Evolutionary conservation across 2,113 vertebrate species (phyloP).

Genomic region (Ahaetulla prasina): DNA sequence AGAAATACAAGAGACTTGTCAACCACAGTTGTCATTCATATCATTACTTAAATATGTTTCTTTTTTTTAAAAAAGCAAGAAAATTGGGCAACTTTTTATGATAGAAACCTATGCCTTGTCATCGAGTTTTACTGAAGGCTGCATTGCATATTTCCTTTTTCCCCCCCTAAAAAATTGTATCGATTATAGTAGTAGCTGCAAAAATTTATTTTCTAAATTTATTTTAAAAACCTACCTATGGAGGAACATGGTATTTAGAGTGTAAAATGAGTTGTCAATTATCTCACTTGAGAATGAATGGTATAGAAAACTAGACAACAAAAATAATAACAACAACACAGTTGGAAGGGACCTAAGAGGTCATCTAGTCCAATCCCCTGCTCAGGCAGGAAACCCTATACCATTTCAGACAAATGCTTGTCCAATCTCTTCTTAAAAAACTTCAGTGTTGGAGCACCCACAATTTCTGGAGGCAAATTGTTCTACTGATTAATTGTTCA

Average conservation of each 20-base stretch:
- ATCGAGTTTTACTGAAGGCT: neutral
- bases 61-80: neutral
- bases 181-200: neutral
- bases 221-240: neutral
- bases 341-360: neutral
- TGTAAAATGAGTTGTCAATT: neutral
- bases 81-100: neutral
- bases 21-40: neutral
- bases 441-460: neutral
- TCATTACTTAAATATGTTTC: neutral
- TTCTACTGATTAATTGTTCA: neutral
- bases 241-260: neutral
- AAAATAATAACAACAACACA: neutral
- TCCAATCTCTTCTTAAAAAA: neutral
- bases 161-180: accelerated
- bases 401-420: neutral
- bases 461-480: neutral
- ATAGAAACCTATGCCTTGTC: neutral
- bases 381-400: neutral
- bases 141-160: neutral
- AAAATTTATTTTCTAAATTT: neutral
- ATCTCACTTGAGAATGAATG: neutral
- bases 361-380: neutral
- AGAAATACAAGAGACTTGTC: neutral
- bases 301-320: neutral